Evolutionary conservation across 2,797 vertebrate genomes (phyloP).

Genomic region (Acanthis flammea): DNA sequence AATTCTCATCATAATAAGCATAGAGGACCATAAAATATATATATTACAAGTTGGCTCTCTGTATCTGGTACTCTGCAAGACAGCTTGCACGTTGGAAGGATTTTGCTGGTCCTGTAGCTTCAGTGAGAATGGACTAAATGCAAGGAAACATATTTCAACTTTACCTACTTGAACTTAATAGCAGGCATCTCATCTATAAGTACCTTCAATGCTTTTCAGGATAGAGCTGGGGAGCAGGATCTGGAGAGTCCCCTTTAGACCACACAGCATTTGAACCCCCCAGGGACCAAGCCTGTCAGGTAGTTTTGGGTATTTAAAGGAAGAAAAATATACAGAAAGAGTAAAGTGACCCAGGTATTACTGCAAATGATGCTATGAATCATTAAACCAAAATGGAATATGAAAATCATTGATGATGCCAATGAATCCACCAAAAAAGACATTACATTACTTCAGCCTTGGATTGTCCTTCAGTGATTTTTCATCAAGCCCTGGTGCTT

Average conservation of each 20-base stretch:
- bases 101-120: background rate
- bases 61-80: background rate
- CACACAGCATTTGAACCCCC: background rate
- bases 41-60: background rate
- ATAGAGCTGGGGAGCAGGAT: background rate
- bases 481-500: background rate
- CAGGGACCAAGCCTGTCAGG: background rate
- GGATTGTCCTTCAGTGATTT: background rate
- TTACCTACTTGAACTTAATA: background rate
- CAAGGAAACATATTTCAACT: background rate
- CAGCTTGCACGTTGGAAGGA: background rate
- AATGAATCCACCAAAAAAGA: background rate
- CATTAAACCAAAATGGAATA: background rate
- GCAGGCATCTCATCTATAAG: background rate
- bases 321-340: background rate
- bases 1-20: background rate
- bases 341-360: background rate
- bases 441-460: background rate
- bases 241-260: background rate
- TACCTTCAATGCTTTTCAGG: background rate
- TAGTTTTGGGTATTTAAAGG: background rate
- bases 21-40: background rate
- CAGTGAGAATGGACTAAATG: background rate
- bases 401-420: background rate
- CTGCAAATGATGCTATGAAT: background rate